These are phyloP conservation scores for Vireo griseus DNA, from an alignment of 2,797 vertebrate genomes.

Conservation along the genomic window DNA sequence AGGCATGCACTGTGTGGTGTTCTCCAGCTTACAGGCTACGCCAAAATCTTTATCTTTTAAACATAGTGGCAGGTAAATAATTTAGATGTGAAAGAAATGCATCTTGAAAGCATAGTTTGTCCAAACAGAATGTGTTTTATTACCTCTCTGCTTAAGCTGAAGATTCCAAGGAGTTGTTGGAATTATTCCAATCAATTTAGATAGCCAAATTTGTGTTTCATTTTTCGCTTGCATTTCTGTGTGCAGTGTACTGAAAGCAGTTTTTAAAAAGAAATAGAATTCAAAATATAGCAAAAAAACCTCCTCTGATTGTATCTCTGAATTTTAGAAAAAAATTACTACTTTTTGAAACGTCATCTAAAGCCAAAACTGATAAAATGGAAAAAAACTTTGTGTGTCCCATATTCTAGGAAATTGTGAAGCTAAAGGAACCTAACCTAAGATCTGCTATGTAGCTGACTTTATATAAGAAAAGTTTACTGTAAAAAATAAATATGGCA, in stretches of 20 bases:
- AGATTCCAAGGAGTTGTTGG: slow-evolving; percentile 47
- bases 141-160: slow-evolving; percentile 53
- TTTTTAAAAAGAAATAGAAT: neutral
- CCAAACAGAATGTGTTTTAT: slow-evolving; percentile 50
- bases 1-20: neutral
- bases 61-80: slow-evolving; percentile 67
- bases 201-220: slow-evolving; percentile 15
- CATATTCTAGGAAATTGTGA: slow-evolving; percentile 21
- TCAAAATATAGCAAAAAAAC: neutral
- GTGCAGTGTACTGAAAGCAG: neutral
- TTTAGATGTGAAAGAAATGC: slow-evolving; percentile 61
- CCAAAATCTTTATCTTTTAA: slow-evolving; percentile 67
- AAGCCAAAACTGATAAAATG: neutral
- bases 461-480: slow-evolving; percentile 80
- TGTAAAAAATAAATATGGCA: slow-evolving; percentile 77
- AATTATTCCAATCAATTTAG: slow-evolving; percentile 46
- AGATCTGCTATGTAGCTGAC: slow-evolving; percentile 78
- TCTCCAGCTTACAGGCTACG: slow-evolving; percentile 48
- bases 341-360: slow-evolving; percentile 37
- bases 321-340: slow-evolving; percentile 15
- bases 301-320: neutral
- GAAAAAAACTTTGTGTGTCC: neutral
- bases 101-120: slow-evolving; percentile 30
- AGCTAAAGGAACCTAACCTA: slow-evolving; percentile 75
- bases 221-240: slow-evolving; percentile 5